These are phyloP conservation scores for Cryptoprocta ferox DNA, from an alignment of 2,797 vertebrate genomes.

Conservation along the genomic window DNA sequence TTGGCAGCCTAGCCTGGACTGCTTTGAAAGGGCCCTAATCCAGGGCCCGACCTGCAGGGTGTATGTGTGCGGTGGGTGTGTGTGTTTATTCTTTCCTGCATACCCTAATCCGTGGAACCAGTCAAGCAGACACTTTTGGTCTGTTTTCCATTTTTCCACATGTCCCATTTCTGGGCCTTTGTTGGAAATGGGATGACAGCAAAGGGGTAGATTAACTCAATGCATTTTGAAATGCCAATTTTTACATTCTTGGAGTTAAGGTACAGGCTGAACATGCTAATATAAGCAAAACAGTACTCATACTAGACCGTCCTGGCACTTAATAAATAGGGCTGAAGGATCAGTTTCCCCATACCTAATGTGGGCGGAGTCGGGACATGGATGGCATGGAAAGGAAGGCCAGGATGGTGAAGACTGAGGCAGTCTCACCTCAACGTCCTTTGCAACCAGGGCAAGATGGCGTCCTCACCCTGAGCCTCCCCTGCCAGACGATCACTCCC, in stretches of 20 bases:
- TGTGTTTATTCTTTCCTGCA: conserved; percentile 17
- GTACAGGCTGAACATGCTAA: background rate
- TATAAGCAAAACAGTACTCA: conserved; percentile 39
- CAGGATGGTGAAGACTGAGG: background rate
- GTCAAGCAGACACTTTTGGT: conserved; percentile 50
- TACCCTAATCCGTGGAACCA: background rate
- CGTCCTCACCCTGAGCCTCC: background rate
- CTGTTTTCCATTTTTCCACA: conserved; percentile 58
- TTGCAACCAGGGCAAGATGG: background rate
- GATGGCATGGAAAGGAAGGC: conserved; percentile 1
- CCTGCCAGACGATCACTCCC: background rate
- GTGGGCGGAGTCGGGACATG: conserved; percentile 31
- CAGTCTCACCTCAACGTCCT: background rate
- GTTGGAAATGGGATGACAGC: conserved; percentile 40
- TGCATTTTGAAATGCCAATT: conserved; percentile 50
- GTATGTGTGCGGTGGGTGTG: background rate
- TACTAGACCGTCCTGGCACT: conserved; percentile 25
- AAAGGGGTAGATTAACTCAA: conserved; percentile 57
- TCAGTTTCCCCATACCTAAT: conserved; percentile 75
- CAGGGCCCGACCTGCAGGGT: conserved; percentile 23
- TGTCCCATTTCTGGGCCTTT: conserved; percentile 51
- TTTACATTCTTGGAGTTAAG: conserved; percentile 55
- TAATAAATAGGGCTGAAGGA: conserved; percentile 44
- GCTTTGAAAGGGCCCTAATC: conserved; percentile 19
- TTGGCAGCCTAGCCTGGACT: background rate